A percentile compares a stretch with the other conserved stretches of the same genome.
Conservation (phyloP, 2,113 vertebrate genomes). For the Felis chaus region DNA sequence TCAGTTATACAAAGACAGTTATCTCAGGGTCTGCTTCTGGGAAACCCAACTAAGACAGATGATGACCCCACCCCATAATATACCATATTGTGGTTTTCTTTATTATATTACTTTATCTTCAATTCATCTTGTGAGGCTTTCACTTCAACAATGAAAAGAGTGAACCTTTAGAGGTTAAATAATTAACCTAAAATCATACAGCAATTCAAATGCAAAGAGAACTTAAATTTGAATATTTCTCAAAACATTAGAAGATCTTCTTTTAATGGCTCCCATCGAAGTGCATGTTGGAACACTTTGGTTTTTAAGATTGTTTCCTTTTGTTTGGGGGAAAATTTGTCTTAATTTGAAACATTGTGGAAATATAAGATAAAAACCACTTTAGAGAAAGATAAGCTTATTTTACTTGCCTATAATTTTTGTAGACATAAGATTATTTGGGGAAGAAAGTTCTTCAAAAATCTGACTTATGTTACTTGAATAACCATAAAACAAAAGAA, state of each 20-base stretch:
- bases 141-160: not conserved
- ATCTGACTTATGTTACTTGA: not conserved
- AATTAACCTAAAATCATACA: conserved; percentile 9
- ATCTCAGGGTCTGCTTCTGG: not conserved
- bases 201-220: not conserved
- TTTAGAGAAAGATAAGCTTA: not conserved
- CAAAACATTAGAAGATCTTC: not conserved
- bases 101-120: not conserved
- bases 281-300: not conserved
- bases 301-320: not conserved
- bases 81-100: not conserved
- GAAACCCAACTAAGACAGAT: not conserved
- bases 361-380: not conserved
- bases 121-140: not conserved
- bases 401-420: not conserved
- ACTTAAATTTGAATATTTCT: not conserved
- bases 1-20: not conserved
- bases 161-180: not conserved
- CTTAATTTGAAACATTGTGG: not conserved
- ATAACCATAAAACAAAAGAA: not conserved
- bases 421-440: not conserved
- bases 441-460: not conserved
- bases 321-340: not conserved
- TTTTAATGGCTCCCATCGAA: not conserved
- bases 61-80: not conserved